Base-by-base conservation (phyloP, 2,888 invertebrate genomes). In the Megamerina dolium region DNA sequence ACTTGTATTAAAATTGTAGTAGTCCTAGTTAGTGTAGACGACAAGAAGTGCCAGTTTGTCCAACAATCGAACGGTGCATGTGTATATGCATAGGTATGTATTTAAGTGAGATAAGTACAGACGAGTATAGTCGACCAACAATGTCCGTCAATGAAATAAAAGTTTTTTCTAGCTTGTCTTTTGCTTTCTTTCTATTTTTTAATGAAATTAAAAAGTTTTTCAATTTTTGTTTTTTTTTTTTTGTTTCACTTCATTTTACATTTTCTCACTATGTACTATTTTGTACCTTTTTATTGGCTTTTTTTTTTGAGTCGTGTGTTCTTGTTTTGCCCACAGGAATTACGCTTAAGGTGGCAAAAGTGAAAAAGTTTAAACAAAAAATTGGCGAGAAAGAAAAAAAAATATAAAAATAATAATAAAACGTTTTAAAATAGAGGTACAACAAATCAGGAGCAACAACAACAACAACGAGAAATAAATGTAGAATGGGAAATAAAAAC, bases 181-280 rank as follows among this genome's bases (percentile, higher is more conserved):
- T 48, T 47, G 47, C 47, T 50, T 40, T 48, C 41, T 46, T 48
- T 47, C 50, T 42, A 19, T 49, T 57, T 55, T 60, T 61, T 62
- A 61, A 63, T 62, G 57, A 58, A 63, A 65, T 66, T 66, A 65
- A 62, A 61, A 65, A 65, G 57, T 65, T 63, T 56, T 55, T 5
- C 36, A 35, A 30, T 34, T 33, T 34, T 51, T 45, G 18, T 36
- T 41, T 37, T 30, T 35, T 9, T 21, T 10, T 41, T 50, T n/a
- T n/a, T n/a, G n/a, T n/a, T n/a, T n/a, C n/a, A n/a, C n/a, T n/a
- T n/a, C n/a, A n/a, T n/a, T n/a, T n/a, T n/a, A n/a, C n/a, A n/a
- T n/a, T 52, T 55, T 38, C 34, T 17, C 35, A 4, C 16, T 53
- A 54, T 47, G 41, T 46, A 44, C 44, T 52, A 57, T 57, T 54